A percentile compares a stretch with the other conserved stretches of the same genome.
These are phyloP conservation scores for Australoheros scitulus DNA, from an alignment of 2,113 vertebrate genomes.

Conservation along the genomic window DNA sequence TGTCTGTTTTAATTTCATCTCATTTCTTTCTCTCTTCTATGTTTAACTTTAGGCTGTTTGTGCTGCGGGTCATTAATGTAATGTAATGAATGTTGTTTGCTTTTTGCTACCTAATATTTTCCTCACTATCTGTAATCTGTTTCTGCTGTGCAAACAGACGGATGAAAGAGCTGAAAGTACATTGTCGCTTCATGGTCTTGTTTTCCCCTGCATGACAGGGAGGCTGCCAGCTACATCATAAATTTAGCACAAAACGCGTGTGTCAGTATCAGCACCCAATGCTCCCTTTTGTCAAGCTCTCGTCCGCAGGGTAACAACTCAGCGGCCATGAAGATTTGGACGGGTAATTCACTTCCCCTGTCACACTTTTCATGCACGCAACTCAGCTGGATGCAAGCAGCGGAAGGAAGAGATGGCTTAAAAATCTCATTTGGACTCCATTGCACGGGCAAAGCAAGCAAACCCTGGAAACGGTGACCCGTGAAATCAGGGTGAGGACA, in stretches of 20 bases:
- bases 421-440: constrained; percentile 51
- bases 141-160: neutral
- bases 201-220: neutral
- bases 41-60: neutral
- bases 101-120: neutral
- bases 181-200: neutral
- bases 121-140: neutral
- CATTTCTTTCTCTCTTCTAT: neutral
- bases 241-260: constrained; percentile 4
- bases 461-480: constrained; percentile 50
- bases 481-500: constrained; percentile 50
- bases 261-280: neutral
- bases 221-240: constrained; percentile 5
- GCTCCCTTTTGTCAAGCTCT: constrained; percentile 8
- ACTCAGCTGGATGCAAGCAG: neutral
- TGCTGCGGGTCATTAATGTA: neutral
- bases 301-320: neutral
- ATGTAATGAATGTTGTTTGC: neutral
- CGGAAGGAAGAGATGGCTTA: constrained; percentile 7
- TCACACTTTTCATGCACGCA: constrained; percentile 15
- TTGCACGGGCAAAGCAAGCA: constrained; percentile 22
- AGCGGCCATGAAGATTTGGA: constrained; percentile 18
- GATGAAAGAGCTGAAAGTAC: neutral
- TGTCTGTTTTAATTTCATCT: neutral
- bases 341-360: constrained; percentile 39